These are phyloP conservation scores for Anseranas semipalmata DNA, from an alignment of 2,113 vertebrate species.

Conservation along the genomic window DNA sequence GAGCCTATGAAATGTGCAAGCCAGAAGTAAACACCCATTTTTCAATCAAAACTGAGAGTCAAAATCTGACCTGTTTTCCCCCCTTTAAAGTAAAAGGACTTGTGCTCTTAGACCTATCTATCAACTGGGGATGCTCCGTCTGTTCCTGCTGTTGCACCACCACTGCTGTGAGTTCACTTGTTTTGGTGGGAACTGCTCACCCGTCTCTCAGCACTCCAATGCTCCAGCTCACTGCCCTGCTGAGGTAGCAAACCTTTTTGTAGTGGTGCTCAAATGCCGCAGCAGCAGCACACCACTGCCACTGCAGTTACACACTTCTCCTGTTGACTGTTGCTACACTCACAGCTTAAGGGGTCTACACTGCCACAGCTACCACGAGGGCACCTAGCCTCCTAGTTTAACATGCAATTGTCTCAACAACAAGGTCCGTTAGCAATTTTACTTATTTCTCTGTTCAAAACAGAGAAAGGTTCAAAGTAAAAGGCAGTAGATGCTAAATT, in stretches of 20 bases:
- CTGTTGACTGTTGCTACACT: not conserved
- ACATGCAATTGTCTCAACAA: not conserved
- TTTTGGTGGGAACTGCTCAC: slow-evolving; percentile 26
- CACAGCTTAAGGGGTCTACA: not conserved
- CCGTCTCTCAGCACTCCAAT: not conserved
- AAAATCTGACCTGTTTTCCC: not conserved
- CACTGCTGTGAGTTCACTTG: not conserved
- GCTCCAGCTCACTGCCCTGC: not conserved
- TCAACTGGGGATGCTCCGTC: not conserved
- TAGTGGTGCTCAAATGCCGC: not conserved
- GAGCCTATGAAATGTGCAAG: not conserved
- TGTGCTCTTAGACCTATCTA: not conserved
- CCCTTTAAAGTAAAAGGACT: not conserved
- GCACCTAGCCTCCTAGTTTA: not conserved
- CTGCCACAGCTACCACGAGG: not conserved
- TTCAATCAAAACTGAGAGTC: not conserved
- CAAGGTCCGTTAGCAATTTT: not conserved
- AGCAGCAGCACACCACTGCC: not conserved
- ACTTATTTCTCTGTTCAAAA: not conserved
- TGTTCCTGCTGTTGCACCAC: not conserved
- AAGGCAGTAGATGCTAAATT: slow-evolving; percentile 18
- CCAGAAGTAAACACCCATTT: not conserved
- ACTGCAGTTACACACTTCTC: not conserved
- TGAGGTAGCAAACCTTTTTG: slow-evolving; percentile 28
- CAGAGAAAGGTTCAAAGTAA: not conserved